A percentile compares a stretch with the other conserved stretches of the same genome.
Conservation (phyloP, 2,888 invertebrate species). For the Ichneumoninae sp. region DNA sequence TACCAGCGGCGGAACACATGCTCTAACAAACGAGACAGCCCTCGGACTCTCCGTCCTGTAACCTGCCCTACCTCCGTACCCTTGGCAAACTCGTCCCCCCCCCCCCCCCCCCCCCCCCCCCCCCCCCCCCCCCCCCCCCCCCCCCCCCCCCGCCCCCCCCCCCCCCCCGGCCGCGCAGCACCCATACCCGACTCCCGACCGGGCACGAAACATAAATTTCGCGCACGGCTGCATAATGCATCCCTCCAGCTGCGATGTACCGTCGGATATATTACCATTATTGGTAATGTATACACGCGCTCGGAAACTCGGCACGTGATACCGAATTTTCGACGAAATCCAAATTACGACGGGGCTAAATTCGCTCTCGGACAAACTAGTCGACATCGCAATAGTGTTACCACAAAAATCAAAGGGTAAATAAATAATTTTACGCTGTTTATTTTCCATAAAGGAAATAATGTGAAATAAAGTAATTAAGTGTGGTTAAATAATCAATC, state of each 20-base stretch:
- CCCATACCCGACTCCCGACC: neutral
- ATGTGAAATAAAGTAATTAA: too few species aligned
- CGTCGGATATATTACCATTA: constrained; percentile 61
- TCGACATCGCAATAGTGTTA: neutral
- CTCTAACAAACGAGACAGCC: constrained; percentile 61
- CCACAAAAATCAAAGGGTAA: neutral
- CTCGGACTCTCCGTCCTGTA: constrained; percentile 46
- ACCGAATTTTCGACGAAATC: constrained; percentile 41
- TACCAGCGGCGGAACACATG: constrained; percentile 51
- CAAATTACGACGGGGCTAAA: constrained; percentile 40
- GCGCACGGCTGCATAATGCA: constrained; percentile 65
- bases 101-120: neutral
- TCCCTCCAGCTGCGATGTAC: constrained; percentile 42
- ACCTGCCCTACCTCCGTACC: constrained; percentile 27
- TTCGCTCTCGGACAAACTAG: neutral
- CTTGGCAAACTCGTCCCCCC: constrained; percentile 44
- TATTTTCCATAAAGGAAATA: too few species aligned
- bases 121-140: too few species aligned
- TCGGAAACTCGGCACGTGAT: constrained; percentile 41
- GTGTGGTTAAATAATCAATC: too few species aligned
- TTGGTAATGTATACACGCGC: constrained; percentile 53
- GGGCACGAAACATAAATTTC: constrained; percentile 64
- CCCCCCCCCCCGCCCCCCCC: neutral
- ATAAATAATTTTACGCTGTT: neutral
- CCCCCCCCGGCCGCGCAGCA: neutral